Conservation (phyloP, 2,797 vertebrate species). For the Bothrops alternatus region DNA sequence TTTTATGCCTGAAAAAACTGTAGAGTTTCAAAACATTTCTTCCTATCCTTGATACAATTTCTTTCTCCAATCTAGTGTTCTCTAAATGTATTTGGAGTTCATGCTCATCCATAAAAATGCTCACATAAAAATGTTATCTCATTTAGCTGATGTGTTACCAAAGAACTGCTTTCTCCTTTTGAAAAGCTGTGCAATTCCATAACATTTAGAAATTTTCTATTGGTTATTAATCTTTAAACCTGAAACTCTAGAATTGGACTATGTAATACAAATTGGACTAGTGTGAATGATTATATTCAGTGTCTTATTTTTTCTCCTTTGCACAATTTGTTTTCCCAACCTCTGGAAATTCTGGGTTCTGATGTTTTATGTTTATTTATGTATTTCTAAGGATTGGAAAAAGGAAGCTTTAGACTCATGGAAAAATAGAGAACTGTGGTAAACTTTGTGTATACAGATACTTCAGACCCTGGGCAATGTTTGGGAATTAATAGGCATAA, state of each 20-base stretch:
- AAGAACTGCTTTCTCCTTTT: background rate
- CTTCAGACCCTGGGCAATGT: background rate
- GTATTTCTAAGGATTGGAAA: background rate
- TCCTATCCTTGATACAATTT: background rate
- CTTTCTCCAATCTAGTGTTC: background rate
- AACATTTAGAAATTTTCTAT: background rate
- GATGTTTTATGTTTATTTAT: background rate
- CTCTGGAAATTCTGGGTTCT: background rate
- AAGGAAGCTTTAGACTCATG: background rate
- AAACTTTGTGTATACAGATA: background rate
- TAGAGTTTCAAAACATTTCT: background rate
- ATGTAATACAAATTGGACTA: conserved; percentile 8
- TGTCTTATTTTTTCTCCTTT: background rate
- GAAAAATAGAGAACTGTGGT: conserved; percentile 9
- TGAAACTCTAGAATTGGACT: background rate
- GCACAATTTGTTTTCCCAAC: background rate
- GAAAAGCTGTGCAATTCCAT: background rate
- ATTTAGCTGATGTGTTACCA: background rate
- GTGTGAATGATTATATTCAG: conserved; percentile 14
- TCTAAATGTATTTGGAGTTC: background rate
- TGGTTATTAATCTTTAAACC: background rate
- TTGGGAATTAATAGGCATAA: background rate
- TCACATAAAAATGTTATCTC: background rate
- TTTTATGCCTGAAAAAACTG: background rate
- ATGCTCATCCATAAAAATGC: background rate